Percentiles rank a stretch among this genome's conserved stretches.
Conservation (phyloP, 2,113 vertebrate genomes). For the Pogonocichla stellata region DNA sequence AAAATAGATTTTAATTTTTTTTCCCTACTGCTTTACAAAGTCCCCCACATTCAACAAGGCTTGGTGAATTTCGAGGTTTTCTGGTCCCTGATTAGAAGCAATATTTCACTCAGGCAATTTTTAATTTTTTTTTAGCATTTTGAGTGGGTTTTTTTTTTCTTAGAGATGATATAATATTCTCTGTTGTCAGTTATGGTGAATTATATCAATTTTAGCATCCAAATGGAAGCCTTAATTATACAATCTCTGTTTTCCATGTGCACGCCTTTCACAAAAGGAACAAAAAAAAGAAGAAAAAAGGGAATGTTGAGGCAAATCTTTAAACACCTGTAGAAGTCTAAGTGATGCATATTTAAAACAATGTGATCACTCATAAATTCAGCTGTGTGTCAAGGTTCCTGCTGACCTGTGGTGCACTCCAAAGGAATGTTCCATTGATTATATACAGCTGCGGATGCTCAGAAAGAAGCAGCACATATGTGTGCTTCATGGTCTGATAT, state of each 20-base stretch:
- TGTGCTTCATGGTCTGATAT: slow-evolving; percentile 36
- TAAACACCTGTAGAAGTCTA: slow-evolving; percentile 71
- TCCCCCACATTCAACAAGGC: background rate
- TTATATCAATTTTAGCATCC: slow-evolving; percentile 41
- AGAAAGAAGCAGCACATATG: slow-evolving; percentile 38
- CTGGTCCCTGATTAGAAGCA: background rate
- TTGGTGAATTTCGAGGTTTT: background rate
- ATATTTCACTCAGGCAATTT: background rate
- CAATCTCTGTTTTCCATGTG: slow-evolving; percentile 20
- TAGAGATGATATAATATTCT: background rate
- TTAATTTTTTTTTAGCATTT: background rate
- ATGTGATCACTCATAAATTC: slow-evolving; percentile 59
- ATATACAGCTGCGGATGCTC: slow-evolving; percentile 51
- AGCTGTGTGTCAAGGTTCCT: slow-evolving; percentile 64
- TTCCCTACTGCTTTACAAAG: background rate
- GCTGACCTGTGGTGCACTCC: slow-evolving; percentile 59
- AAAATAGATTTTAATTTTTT: background rate
- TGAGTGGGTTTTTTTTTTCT: background rate
- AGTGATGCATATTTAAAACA: slow-evolving; percentile 68
- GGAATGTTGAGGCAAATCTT: background rate
- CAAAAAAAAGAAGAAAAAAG: background rate
- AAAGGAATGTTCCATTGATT: slow-evolving; percentile 53
- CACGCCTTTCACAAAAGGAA: background rate
- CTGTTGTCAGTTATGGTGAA: slow-evolving; percentile 15
- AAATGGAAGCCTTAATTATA: slow-evolving; percentile 45